Base-by-base conservation (phyloP, 2,888 invertebrate species). In the Gibbula magus region DNA sequence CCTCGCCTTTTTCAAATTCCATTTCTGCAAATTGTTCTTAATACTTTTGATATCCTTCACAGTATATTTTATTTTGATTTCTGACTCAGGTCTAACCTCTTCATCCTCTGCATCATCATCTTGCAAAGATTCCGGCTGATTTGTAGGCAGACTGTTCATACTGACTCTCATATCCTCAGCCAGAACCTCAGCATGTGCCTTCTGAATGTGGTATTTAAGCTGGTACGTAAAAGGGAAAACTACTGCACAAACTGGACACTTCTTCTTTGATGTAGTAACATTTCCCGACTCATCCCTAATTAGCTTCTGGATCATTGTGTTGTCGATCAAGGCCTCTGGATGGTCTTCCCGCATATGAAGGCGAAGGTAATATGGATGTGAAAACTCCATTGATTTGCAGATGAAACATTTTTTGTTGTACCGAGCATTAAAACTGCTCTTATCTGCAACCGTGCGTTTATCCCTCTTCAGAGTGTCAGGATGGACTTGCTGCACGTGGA, bases 121-220 rank as follows among this genome's bases (percentile, higher is more conserved):
- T 5, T 18, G 8, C 18, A 20, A 29, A 18, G 18, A n/a, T 20
- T 32, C 32, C 45, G 45, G 45, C 5, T 10, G 45, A 18, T 39
- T 20, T 18, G 8, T 39, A 3, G 32, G 20, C 70, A 20, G 16
- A 35, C 22, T 22, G 10, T 67, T 25, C 1, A 10, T 67, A 3
- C 22, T 61, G 25, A 25, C 61, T 25, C 61, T 61, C 25, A 25
- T 61, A 8, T 70, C 70, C 10, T 39, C 70, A 0, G 35, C 70
- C 4, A 70, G 35, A 20, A 70, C n/a, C 70, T 70, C 70, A 1
- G 70, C 70, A 70, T 70, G 70, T 4, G 16, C 35, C 39, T 70
- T 70, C 70, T 70, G 70, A 39, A 70, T 70, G 70, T 70, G 70
- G n/a, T 70, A 70, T 20, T 70, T 70, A 4, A 70, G 20, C 35